phyloP scores from a whole-genome alignment of 2,797 vertebrate genomes.

The Malacoctenus gilli region DNA sequence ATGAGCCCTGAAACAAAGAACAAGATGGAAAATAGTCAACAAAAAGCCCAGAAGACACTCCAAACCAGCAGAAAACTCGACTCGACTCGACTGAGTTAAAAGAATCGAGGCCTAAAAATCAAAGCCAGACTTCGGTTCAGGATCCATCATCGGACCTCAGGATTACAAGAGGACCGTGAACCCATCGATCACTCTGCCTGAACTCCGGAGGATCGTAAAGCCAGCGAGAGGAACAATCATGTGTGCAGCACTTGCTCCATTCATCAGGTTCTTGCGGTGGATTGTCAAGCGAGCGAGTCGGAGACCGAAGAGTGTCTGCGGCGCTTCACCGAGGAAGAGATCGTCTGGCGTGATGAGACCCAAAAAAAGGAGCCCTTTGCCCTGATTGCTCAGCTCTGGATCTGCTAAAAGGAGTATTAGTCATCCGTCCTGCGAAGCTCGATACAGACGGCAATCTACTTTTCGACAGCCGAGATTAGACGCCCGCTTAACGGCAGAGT shows the following conservation, averaged over 20 bases:
- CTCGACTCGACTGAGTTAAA: too few relatives aligned
- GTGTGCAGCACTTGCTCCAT: slow-evolving; percentile 15
- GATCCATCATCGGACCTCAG: background rate
- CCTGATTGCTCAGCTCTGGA: slow-evolving; percentile 9
- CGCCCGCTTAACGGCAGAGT: slow-evolving; percentile 6
- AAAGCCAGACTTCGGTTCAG: too few relatives aligned
- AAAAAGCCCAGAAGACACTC: too few relatives aligned
- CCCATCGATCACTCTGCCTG: background rate
- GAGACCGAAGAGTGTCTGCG: slow-evolving; percentile 1
- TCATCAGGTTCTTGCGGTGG: slow-evolving; percentile 16
- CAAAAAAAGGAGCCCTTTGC: slow-evolving; percentile 7
- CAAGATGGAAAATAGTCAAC: too few relatives aligned
- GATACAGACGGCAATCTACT: background rate
- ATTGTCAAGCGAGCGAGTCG: background rate
- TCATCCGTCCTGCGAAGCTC: background rate
- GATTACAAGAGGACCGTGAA: background rate
- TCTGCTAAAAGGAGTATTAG: slow-evolving; percentile 10
- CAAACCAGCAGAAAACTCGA: too few relatives aligned
- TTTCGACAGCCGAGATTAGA: background rate
- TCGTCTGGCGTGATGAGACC: slow-evolving; percentile 17
- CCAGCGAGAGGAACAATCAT: background rate
- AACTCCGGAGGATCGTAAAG: background rate
- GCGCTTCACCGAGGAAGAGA: slow-evolving; percentile 14
- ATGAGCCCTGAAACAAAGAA: too few relatives aligned
- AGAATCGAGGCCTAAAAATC: too few relatives aligned